Evolutionary conservation across 1,140 invertebrate species (phyloP).

Genomic region (Alviniconcha marisindica): DNA sequence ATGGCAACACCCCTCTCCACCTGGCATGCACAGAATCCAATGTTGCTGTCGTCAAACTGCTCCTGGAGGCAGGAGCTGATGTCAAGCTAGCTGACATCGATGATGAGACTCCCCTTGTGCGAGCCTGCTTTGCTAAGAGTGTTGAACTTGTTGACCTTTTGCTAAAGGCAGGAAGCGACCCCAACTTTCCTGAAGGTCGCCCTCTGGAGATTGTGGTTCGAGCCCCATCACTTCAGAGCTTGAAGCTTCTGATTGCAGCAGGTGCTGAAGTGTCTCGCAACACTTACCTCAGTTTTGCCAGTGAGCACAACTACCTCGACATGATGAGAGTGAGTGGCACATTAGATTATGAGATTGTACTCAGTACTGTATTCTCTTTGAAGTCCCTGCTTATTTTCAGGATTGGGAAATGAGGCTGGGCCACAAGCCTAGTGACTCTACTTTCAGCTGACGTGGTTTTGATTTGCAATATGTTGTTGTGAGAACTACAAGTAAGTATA

Average conservation of each 20-base stretch:
- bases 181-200: constrained; percentile 38
- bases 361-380: not conserved
- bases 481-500: too few relatives aligned
- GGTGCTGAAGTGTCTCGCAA: constrained; percentile 32
- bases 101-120: constrained; percentile 45
- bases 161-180: constrained; percentile 39
- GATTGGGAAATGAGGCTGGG: too few relatives aligned
- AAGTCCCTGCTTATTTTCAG: too few relatives aligned
- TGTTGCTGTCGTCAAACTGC: constrained; percentile 32
- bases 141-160: constrained; percentile 41
- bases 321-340: constrained; percentile 44
- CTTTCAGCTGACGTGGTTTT: too few relatives aligned
- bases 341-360: not conserved
- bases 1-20: constrained; percentile 48
- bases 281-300: constrained; percentile 39
- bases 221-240: constrained; percentile 20
- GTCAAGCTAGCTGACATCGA: constrained; percentile 39
- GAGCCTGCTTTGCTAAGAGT: constrained; percentile 39
- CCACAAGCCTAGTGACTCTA: too few relatives aligned
- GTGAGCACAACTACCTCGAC: constrained; percentile 32
- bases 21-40: constrained; percentile 46
- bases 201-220: constrained; percentile 37
- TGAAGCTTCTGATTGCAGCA: constrained; percentile 38
- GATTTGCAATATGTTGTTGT: too few relatives aligned
- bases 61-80: constrained; percentile 39